A percentile compares a stretch with the other conserved stretches of the same genome.
Evolutionary conservation across 2,797 vertebrate species (phyloP).

Genomic region (Pampus argenteus): DNA sequence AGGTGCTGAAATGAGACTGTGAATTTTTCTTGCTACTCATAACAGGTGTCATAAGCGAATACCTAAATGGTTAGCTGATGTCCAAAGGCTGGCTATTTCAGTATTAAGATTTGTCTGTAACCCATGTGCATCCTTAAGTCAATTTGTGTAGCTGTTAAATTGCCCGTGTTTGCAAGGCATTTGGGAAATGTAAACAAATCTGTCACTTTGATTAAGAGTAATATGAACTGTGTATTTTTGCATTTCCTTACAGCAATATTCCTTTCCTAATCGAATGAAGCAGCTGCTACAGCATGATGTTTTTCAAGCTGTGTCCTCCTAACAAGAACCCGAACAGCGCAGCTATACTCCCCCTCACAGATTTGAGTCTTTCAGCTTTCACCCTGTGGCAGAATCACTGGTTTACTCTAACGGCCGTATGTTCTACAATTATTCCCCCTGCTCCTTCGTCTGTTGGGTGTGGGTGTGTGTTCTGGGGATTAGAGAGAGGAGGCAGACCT

Average conservation of each 20-base stretch:
- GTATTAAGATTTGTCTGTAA: constrained; percentile 9
- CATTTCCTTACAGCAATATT: constrained; percentile 26
- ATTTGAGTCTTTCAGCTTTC: constrained; percentile 68
- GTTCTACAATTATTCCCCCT: constrained; percentile 63
- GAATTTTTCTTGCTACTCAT: too few species aligned
- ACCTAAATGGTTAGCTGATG: neutral
- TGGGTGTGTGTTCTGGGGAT: constrained; percentile 74
- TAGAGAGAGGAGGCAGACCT: constrained; percentile 68
- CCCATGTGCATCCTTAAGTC: neutral
- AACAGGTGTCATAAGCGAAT: neutral
- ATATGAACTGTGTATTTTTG: constrained; percentile 22
- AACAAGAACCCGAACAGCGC: constrained; percentile 51
- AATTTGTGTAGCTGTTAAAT: constrained; percentile 38
- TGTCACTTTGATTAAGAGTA: constrained; percentile 15
- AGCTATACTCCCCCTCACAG: constrained; percentile 65
- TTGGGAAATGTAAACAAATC: constrained; percentile 17
- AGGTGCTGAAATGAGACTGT: too few species aligned
- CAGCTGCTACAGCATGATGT: constrained; percentile 49
- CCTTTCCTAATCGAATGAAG: constrained; percentile 50
- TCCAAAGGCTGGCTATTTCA: neutral
- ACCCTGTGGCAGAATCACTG: constrained; percentile 67
- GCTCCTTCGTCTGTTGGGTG: constrained; percentile 59
- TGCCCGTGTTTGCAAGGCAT: constrained; percentile 1
- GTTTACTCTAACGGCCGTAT: constrained; percentile 59
- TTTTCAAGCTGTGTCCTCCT: constrained; percentile 55